These are phyloP conservation scores for Poecilobothrus nobilitatus DNA, from an alignment of 2,888 invertebrate species.

Conservation along the genomic window DNA sequence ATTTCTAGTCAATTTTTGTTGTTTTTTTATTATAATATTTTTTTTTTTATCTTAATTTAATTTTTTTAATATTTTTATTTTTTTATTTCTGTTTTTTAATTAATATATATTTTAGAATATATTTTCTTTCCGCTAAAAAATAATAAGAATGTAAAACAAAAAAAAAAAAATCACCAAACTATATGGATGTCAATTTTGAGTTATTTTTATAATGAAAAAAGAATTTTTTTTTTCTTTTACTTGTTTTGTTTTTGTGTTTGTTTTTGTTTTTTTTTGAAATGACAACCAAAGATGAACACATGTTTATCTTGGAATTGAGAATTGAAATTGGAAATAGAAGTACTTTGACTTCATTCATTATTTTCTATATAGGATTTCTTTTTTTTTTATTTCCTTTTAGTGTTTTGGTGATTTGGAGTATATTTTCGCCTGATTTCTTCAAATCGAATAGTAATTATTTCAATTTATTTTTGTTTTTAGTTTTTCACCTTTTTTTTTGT, in stretches of 20 bases:
- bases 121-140: no score
- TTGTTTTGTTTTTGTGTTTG: neutral
- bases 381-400: no score
- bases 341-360: conserved; percentile 3
- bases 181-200: conserved; percentile 4
- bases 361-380: neutral
- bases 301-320: conserved; percentile 28
- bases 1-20: neutral
- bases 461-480: neutral
- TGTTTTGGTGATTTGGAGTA: no score
- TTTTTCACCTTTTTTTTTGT: neutral
- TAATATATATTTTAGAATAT: neutral
- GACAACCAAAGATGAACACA: conserved; percentile 35
- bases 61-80: neutral
- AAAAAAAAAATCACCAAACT: neutral
- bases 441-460: conserved; percentile 3
- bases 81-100: neutral
- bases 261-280: conserved; percentile 23
- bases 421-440: neutral
- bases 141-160: no score
- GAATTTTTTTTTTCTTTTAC: no score
- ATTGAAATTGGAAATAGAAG: conserved; percentile 3
- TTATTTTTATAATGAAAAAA: neutral
- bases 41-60: neutral
- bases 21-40: neutral